A percentile compares a stretch with the other conserved stretches of the same genome.
Conservation (phyloP, 2,888 invertebrate species). For the Lamproptera curius region DNA sequence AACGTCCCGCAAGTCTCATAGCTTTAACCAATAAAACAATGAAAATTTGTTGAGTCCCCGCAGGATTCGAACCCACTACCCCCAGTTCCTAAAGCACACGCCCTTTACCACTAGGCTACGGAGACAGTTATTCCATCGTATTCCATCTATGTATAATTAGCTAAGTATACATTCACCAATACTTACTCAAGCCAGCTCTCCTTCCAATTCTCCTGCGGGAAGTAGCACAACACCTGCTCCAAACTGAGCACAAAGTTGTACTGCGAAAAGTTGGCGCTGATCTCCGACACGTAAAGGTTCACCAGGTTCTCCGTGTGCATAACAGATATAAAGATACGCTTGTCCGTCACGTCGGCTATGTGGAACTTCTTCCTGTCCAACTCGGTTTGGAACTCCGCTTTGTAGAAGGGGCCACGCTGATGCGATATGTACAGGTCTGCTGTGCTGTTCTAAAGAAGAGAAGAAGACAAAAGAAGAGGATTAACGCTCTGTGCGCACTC, state of each 20-base stretch:
- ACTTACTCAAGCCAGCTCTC: constrained; percentile 90
- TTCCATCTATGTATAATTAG: too few relatives aligned
- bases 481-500: too few relatives aligned
- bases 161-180: too few relatives aligned
- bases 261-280: constrained; percentile 79
- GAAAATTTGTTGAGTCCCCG: too few relatives aligned
- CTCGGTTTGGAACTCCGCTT: constrained; percentile 86
- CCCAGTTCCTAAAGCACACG: too few relatives aligned
- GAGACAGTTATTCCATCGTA: too few relatives aligned
- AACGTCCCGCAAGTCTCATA: too few relatives aligned
- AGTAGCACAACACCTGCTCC: constrained; percentile 89
- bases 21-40: too few relatives aligned
- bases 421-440: constrained; percentile 87
- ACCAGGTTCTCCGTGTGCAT: constrained; percentile 85
- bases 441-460: constrained; percentile 54
- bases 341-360: constrained; percentile 90
- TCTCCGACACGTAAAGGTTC: constrained; percentile 90
- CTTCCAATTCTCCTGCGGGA: constrained; percentile 89
- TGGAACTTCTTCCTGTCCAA: constrained; percentile 83
- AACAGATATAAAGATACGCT: constrained; percentile 88
- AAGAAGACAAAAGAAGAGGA: not conserved
- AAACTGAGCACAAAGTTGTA: constrained; percentile 88
- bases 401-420: constrained; percentile 82
- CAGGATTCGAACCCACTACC: too few relatives aligned
- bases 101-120: too few relatives aligned